Percentiles rank a stretch among this genome's conserved stretches.
These are phyloP conservation scores for Diplodus puntazzo DNA, from an alignment of 2,797 vertebrate genomes.

Conservation along the genomic window DNA sequence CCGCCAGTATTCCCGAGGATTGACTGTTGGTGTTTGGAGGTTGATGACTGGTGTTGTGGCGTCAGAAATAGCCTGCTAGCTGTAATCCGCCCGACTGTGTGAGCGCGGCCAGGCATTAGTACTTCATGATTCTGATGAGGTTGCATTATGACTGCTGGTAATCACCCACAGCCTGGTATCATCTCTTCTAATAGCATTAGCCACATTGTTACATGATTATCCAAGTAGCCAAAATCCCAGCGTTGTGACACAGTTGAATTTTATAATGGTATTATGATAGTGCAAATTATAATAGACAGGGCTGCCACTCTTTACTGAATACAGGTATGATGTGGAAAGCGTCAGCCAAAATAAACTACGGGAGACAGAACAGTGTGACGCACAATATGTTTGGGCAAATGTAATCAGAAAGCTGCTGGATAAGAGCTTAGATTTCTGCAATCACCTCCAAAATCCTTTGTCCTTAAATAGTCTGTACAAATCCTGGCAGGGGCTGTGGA, in stretches of 20 bases:
- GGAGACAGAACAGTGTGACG: neutral
- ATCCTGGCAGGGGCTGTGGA: neutral
- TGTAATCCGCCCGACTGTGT: conserved; percentile 63
- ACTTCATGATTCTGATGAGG: conserved; percentile 61
- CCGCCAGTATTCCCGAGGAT: conserved; percentile 11
- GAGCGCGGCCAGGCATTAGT: conserved; percentile 51
- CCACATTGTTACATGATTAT: conserved; percentile 66
- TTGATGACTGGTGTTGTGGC: conserved; percentile 25
- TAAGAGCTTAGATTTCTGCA: neutral
- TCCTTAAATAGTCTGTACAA: neutral
- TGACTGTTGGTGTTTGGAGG: neutral
- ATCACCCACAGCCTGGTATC: conserved; percentile 68
- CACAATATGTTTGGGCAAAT: neutral
- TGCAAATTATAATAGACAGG: neutral
- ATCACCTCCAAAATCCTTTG: neutral
- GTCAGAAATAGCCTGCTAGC: conserved; percentile 57
- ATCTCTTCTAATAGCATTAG: conserved; percentile 74
- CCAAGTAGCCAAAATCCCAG: conserved; percentile 57
- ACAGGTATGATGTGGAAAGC: neutral
- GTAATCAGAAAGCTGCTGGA: neutral
- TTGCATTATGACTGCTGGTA: conserved; percentile 59
- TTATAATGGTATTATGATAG: conserved; percentile 39
- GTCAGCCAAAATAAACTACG: neutral
- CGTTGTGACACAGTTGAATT: conserved; percentile 46
- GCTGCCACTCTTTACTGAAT: neutral